phyloP scores from a whole-genome alignment of 1,140 invertebrate species.

The Cydia pomonella region DNA sequence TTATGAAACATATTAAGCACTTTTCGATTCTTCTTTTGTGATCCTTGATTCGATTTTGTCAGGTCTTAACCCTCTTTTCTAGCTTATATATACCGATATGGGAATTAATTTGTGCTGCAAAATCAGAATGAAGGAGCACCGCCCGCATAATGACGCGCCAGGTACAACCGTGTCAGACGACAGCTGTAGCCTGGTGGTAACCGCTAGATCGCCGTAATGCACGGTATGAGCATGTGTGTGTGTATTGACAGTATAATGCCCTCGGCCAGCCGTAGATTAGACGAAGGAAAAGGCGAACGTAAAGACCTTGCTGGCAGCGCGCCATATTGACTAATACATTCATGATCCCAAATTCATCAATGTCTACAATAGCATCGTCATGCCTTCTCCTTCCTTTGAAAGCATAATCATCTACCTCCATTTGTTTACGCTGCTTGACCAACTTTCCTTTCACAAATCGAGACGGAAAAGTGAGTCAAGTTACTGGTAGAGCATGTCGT shows the following conservation, averaged over 20 bases:
- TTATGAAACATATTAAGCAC: background rate
- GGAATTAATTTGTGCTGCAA: constrained; percentile 5
- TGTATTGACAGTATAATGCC: background rate
- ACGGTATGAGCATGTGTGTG: constrained; percentile 17
- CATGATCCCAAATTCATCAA: constrained; percentile 37
- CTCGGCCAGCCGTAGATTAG: constrained; percentile 20
- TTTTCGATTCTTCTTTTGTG: background rate
- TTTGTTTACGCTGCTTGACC: constrained; percentile 21
- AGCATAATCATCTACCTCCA: constrained; percentile 36
- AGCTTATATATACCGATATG: background rate
- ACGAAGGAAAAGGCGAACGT: constrained; percentile 32
- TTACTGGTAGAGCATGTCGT: constrained; percentile 38
- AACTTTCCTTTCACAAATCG: background rate
- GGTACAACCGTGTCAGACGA: background rate
- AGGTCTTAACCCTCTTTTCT: background rate
- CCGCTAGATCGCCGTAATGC: constrained; percentile 1
- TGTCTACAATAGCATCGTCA: constrained; percentile 10
- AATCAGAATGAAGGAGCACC: constrained; percentile 26
- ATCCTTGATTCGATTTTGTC: constrained; percentile 26
- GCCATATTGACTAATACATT: constrained; percentile 35
- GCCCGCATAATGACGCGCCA: background rate
- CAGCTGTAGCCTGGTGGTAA: background rate
- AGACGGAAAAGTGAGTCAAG: constrained; percentile 42
- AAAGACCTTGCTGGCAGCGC: constrained; percentile 19
- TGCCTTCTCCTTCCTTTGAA: constrained; percentile 33